These are phyloP conservation scores for Hylaeus anthracinus DNA, from an alignment of 1,140 invertebrate genomes.

Conservation along the genomic window DNA sequence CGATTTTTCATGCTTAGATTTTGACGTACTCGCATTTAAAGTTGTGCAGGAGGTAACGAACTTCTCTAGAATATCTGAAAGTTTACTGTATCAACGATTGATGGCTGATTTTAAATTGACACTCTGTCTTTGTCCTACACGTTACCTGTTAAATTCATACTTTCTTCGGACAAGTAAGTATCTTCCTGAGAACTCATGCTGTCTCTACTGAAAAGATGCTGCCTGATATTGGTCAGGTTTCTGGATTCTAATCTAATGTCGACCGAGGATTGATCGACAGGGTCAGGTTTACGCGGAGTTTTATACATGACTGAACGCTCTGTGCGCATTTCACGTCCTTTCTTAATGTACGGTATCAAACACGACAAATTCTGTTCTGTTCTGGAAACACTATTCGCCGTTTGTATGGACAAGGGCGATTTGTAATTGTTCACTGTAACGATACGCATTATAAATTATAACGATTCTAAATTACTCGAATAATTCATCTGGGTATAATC, in stretches of 20 bases:
- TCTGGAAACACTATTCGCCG: slow-evolving; percentile 69
- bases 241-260: slow-evolving; percentile 54
- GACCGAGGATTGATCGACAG: slow-evolving; percentile 13
- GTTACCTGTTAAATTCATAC: slow-evolving; percentile 75
- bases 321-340: slow-evolving; percentile 72
- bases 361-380: slow-evolving; percentile 68
- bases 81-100: neutral
- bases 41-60: slow-evolving; percentile 58
- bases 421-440: slow-evolving; percentile 75
- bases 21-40: slow-evolving; percentile 32
- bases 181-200: slow-evolving; percentile 68
- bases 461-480: neutral
- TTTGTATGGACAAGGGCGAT: slow-evolving; percentile 74
- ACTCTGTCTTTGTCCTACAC: neutral
- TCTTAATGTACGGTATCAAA: slow-evolving; percentile 77
- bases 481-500: neutral
- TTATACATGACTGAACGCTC: slow-evolving; percentile 79
- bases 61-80: slow-evolving; percentile 63
- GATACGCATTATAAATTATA: neutral
- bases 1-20: slow-evolving; percentile 10
- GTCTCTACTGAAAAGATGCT: slow-evolving; percentile 78
- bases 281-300: slow-evolving; percentile 66
- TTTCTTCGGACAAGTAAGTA: slow-evolving; percentile 68
- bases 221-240: slow-evolving; percentile 72
- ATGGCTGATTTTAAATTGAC: neutral